Base-by-base conservation (phyloP, 2,888 invertebrate species). In the Sarcophaga subvicina region DNA sequence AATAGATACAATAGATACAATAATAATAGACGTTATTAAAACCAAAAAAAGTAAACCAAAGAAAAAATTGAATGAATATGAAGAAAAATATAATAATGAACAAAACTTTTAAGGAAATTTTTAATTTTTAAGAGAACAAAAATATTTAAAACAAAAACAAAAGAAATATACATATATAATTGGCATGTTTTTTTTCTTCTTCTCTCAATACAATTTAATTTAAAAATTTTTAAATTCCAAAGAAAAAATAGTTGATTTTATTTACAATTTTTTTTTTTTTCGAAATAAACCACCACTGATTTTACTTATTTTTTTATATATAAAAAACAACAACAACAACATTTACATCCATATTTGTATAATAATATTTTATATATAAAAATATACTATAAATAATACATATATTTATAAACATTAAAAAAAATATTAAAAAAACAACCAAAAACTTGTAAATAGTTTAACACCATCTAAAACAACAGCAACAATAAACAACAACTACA, bases 361-460 rank as follows among this genome's bases (percentile, higher is more conserved):
- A 84, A 70, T 69, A 66, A n/a, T 73, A 67, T 80, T 75, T 70
- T 79, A 71, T 71, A 20, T 70, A 67, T 47, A 47, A 77, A 54
- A 69, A 54, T 75, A 22, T 37, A 37, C 37, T 37, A 37, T 37
- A 37, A 37, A 37, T 37, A 37, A 37, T 37, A 37, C 37, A 37
- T 37, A 37, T 37, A 8, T 37, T 37, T 37, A 37, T 67, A 69
- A 83, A 80, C 76, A 59, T 72, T 67, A 54, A 76, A 64, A 59
- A 4, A 69, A 70, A 17, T 62, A 70, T 69, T 79, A 71, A 45
- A 75, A 75, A 27, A 54, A 63, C 20, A 12, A 45, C n/a, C 25
- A 54, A 69, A 69, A 77, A 85, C 82, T 60, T 88, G 85, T 88
- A 88, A 85, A 85, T 86, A 88, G 76, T 81, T 80, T 81, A 88